Conservation (phyloP, 1,140 invertebrate genomes). For the Lasioglossum albipes region DNA sequence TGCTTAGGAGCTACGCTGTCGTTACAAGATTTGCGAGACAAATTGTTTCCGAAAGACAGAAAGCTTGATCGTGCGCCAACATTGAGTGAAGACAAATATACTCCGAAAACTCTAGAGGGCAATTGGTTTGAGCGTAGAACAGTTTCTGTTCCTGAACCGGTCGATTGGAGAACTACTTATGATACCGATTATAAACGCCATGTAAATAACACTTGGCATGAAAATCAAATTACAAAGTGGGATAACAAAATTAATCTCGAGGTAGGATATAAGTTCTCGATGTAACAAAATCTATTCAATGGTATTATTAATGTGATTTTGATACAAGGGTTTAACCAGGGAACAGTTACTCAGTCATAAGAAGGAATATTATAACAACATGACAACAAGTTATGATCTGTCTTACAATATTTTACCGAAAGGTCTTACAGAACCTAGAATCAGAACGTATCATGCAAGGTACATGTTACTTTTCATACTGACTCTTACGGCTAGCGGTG, state of each 20-base stretch:
- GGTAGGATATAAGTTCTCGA: conserved; percentile 16
- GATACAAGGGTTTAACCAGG: conserved; percentile 41
- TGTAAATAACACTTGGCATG: conserved; percentile 26
- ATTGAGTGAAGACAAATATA: conserved; percentile 45
- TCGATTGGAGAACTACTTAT: conserved; percentile 56
- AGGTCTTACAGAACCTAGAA: conserved; percentile 23
- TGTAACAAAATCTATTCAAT: neutral
- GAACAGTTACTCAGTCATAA: conserved; percentile 33
- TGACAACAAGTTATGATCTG: conserved; percentile 56
- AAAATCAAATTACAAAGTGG: conserved; percentile 36
- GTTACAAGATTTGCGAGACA: conserved; percentile 32
- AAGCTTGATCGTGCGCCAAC: conserved; percentile 24
- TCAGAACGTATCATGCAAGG: conserved; percentile 54
- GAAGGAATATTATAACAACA: conserved; percentile 55
- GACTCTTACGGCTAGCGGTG: neutral
- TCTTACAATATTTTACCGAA: conserved; percentile 53
- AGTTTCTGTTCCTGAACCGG: neutral
- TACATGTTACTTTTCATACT: conserved; percentile 12
- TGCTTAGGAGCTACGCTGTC: conserved; percentile 22
- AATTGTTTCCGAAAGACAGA: conserved; percentile 28
- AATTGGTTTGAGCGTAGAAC: conserved; percentile 61
- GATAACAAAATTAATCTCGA: conserved; percentile 47
- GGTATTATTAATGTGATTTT: neutral
- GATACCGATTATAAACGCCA: conserved; percentile 41
- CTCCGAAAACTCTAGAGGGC: conserved; percentile 53